A percentile compares a stretch with the other conserved stretches of the same genome.
Conservation (phyloP, 2,888 invertebrate species). For the Phragmatobia fuliginosa region DNA sequence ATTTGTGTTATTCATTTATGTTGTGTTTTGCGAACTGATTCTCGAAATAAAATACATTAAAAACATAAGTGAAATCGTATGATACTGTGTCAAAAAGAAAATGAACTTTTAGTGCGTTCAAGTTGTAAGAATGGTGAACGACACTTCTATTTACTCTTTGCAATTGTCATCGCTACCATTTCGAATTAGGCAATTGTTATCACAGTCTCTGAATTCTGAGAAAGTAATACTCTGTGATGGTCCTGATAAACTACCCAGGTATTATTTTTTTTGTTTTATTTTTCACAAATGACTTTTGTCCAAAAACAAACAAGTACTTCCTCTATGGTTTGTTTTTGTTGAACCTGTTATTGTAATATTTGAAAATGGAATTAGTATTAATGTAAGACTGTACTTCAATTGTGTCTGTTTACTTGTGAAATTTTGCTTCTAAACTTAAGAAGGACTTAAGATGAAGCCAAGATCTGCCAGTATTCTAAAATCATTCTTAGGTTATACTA, state of each 20-base stretch:
- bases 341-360: background rate
- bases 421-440: background rate
- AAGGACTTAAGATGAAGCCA: background rate
- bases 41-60: background rate
- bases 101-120: constrained; percentile 29
- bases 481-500: background rate
- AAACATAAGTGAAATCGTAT: constrained; percentile 13
- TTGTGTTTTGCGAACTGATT: constrained; percentile 2
- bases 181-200: constrained; percentile 83
- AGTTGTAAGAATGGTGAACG: constrained; percentile 46
- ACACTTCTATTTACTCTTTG: constrained; percentile 65
- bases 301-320: background rate
- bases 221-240: constrained; percentile 89
- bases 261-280: constrained; percentile 30
- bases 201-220: constrained; percentile 88
- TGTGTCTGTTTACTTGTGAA: background rate
- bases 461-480: background rate
- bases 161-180: constrained; percentile 77
- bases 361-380: background rate
- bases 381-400: background rate
- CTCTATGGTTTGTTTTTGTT: constrained; percentile 6
- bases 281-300: background rate
- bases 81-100: constrained; percentile 15
- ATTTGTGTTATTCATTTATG: background rate
- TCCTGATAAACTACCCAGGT: constrained; percentile 67